Base-by-base conservation (phyloP, 1,140 invertebrate species). In the Orchestia grillus region DNA sequence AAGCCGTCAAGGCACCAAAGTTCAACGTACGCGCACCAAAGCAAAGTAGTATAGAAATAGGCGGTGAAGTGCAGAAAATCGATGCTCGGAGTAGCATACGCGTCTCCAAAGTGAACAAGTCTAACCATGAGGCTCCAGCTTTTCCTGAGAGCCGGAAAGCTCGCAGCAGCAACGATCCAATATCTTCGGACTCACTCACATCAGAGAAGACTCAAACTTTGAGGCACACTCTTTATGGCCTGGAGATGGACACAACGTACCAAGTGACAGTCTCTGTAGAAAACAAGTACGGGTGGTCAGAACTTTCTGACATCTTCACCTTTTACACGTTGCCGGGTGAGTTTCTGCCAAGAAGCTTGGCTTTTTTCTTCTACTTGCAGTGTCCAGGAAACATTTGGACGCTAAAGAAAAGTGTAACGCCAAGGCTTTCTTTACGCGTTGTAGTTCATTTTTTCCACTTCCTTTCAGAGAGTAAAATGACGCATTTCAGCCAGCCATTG, bases 221-320 rank as follows among this genome's bases (percentile, higher is more conserved):
- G 44, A 42, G 44, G 92, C 92, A 94, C 92, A 94, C 92, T 45
- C 44, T 94, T 45, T 94, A 94, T 94, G 44, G 44, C 36, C 36
- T 94, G 36, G 43, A 44, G 44, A 94, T 94, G 92, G 92, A 44
- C 92, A 94, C 92, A 45, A 44, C 43, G 43, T 94, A 94, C 44
- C 92, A 98, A 97, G 98, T 98, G 0, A 97, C 98, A 1, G 97
- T 98, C 19, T 97, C 98, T 44, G 98, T 98, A 0, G 98, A 98
- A 97, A 98, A 98, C 97, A 98, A 98, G 96, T 98, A 98, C 97
- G 98, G 98, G 6, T 98, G 98, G 98, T 98, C 98, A 94, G n/a
- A 62, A 44, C 98, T 98, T 0, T 98, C 98, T 36, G 98, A 98
- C 41, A 97, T 98, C 45, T 97, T 98, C 87, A 97, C 98, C 96